Conservation (phyloP, 2,113 vertebrate species). For the Lagopus muta region DNA sequence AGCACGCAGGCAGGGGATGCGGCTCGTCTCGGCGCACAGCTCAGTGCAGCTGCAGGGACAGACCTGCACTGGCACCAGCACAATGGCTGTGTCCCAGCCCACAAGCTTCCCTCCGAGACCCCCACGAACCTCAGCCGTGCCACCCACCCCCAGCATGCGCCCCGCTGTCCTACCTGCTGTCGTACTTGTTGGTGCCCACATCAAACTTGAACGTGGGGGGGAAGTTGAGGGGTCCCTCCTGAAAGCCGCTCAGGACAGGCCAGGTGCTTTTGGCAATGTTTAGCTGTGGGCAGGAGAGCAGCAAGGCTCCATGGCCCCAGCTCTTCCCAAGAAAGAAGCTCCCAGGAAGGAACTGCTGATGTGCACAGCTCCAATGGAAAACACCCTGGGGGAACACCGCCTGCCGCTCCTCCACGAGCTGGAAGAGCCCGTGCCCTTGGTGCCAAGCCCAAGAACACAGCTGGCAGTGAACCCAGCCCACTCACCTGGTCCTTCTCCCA, state of each 20-base stretch:
- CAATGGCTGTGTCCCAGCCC: background rate
- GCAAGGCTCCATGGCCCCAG: background rate
- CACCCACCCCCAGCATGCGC: background rate
- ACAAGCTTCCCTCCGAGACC: no score
- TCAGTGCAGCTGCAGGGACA: background rate
- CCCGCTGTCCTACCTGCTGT: slow-evolving; percentile 87
- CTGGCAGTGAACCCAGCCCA: background rate
- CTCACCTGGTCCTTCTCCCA: slow-evolving; percentile 98
- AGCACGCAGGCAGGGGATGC: fast-evolving
- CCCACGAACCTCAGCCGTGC: background rate
- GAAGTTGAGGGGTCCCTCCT: slow-evolving; percentile 92
- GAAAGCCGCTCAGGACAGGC: slow-evolving; percentile 92
- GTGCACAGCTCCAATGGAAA: background rate
- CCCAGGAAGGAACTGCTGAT: background rate
- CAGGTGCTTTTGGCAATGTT: slow-evolving; percentile 94
- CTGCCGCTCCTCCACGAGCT: background rate
- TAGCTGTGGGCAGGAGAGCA: slow-evolving; percentile 80
- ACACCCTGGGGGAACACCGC: no score
- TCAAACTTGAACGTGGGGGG: slow-evolving; percentile 98
- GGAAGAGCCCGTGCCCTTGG: background rate
- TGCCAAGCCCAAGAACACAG: fast-evolving
- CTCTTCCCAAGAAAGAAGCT: background rate
- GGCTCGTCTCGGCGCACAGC: background rate
- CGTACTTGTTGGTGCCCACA: slow-evolving; percentile 95
- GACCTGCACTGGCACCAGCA: background rate